Evolutionary conservation across 2,888 invertebrate genomes (phyloP).

Genomic region (Sesia apiformis): DNA sequence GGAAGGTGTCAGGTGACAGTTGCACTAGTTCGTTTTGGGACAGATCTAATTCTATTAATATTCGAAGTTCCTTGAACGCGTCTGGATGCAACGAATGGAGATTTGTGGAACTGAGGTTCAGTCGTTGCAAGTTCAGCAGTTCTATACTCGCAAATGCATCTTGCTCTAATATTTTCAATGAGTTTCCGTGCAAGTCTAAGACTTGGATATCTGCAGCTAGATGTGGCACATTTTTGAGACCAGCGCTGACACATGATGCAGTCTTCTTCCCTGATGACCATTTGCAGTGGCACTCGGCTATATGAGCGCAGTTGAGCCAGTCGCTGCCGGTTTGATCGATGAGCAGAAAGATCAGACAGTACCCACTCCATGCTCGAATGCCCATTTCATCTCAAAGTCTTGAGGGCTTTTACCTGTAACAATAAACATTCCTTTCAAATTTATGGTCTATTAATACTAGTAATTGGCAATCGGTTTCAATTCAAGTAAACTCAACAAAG

Average conservation of each 20-base stretch:
- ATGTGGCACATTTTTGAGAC: constrained; percentile 81
- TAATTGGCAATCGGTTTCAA: constrained; percentile 7
- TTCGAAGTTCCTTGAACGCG: constrained; percentile 87
- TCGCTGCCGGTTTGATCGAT: constrained; percentile 67
- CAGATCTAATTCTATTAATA: constrained; percentile 89
- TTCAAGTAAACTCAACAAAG: constrained; percentile 2
- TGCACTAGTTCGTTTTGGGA: constrained; percentile 84
- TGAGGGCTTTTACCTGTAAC: constrained; percentile 44
- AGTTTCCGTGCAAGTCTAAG: constrained; percentile 86
- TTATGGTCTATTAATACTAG: neutral
- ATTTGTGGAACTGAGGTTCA: constrained; percentile 84
- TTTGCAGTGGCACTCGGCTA: constrained; percentile 86
- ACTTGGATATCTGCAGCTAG: constrained; percentile 74
- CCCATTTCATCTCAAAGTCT: constrained; percentile 50
- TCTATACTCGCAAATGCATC: constrained; percentile 87
- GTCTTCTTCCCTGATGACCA: constrained; percentile 95
- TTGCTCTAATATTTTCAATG: constrained; percentile 79
- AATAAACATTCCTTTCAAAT: constrained; percentile 11
- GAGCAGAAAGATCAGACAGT: constrained; percentile 34
- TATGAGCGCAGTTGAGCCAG: constrained; percentile 88
- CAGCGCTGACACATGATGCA: constrained; percentile 86
- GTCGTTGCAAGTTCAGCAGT: constrained; percentile 87
- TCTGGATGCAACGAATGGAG: constrained; percentile 84
- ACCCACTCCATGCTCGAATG: constrained; percentile 46
- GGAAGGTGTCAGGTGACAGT: constrained; percentile 86